Evolutionary conservation across 2,888 invertebrate genomes (phyloP), one percentile per base, ranked within the genome.

Genomic region (Cetonia aurata): DNA sequence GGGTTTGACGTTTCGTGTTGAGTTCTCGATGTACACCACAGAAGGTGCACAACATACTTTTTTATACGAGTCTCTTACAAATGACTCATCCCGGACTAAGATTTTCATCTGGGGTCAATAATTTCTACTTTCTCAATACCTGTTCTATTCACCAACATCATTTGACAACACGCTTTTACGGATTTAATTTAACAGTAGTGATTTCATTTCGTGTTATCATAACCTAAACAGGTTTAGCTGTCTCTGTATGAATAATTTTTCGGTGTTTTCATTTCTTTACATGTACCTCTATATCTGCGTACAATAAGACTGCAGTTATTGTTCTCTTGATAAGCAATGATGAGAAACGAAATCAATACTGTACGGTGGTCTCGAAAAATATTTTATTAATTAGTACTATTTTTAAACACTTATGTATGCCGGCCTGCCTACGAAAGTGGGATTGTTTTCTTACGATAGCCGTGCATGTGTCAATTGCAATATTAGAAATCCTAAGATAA

Each of bases 21-120:
- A 44, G 17, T 17, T 19, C 19, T 37, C 56, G 33, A 37, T 25
- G 46, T 42, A 56, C 48, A 42, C 31, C 13, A n/a, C 48, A 56
- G 37, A 56, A 48, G 46, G 42, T 57, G 41, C 56, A 57, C 56
- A 67, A 46, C 50, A 65, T 12, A 46, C 73, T 78, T 76, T 77
- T 75, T 74, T 76, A 75, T 73, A 75, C 77, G 75, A 75, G 74
- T 74, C 75, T 75, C 76, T 72, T 67, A 75, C 70, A 76, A 78
- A 75, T 80, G 80, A 80, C 77, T 80, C 80, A 80, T 79, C 79
- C 70, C 73, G 77, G 75, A 78, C 73, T 70, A 73, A 77, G 78
- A 77, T 77, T 76, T 75, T 77, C 74, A 76, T 75, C 75, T 77
- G 80, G 80, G 81, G 81, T 81, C 81, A 81, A 79, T 80, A 81